A percentile compares a stretch with the other conserved stretches of the same genome.
Evolutionary conservation across 2,797 vertebrate genomes (phyloP).

Genomic region (Pogonophryne albipinna): DNA sequence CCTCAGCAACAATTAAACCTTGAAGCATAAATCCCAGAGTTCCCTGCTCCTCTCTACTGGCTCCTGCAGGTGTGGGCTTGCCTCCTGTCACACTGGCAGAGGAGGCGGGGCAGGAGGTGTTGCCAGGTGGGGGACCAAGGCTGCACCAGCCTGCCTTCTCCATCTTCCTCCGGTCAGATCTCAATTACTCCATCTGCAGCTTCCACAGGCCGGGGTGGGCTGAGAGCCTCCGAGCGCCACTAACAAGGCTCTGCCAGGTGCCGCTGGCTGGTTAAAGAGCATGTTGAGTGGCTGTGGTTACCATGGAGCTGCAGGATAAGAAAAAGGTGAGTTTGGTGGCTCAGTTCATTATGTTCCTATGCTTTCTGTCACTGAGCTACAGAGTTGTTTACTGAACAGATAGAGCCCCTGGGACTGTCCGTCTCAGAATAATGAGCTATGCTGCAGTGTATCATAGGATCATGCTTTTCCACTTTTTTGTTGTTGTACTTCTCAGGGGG

Average conservation of each 20-base stretch:
- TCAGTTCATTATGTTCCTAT: slow-evolving; percentile 8
- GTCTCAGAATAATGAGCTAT: not conserved
- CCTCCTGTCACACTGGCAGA: slow-evolving; percentile 78
- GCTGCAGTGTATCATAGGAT: not conserved
- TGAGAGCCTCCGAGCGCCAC: slow-evolving; percentile 25
- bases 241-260: slow-evolving; percentile 66
- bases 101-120: slow-evolving; percentile 55
- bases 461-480: not conserved
- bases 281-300: slow-evolving; percentile 85
- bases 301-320: slow-evolving; percentile 94
- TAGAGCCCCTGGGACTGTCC: not conserved
- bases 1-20: slow-evolving; percentile 35
- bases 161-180: slow-evolving; percentile 18
- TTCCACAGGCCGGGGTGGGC: slow-evolving; percentile 11
- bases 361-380: slow-evolving; percentile 7
- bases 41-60: slow-evolving; percentile 17
- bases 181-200: slow-evolving; percentile 21
- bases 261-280: slow-evolving; percentile 69
- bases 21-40: slow-evolving; percentile 9
- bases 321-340: slow-evolving; percentile 85
- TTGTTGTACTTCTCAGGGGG: not conserved
- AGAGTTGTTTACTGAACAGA: slow-evolving; percentile 47
- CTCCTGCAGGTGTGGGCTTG: slow-evolving; percentile 41
- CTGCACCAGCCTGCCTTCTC: slow-evolving; percentile 44
- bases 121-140: slow-evolving; percentile 56